These are phyloP conservation scores for Bufo bufo DNA, from an alignment of 2,113 vertebrate genomes.

Conservation along the genomic window DNA sequence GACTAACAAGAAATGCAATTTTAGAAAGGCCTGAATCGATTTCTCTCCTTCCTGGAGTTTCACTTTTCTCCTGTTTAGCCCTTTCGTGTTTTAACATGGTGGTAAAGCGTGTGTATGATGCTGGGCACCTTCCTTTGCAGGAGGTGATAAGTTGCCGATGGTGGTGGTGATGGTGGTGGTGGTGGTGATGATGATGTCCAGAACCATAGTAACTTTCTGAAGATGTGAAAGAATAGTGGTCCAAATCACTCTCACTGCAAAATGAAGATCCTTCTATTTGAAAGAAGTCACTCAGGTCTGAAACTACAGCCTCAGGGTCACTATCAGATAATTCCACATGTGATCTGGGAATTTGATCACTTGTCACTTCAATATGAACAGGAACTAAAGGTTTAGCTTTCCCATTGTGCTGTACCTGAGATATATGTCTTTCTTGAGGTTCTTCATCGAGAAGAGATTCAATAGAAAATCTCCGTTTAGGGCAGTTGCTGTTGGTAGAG, in stretches of 20 bases:
- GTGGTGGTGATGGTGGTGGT: slow-evolving; percentile 86
- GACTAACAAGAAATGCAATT: slow-evolving; percentile 95
- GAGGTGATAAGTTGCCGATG: slow-evolving; percentile 87
- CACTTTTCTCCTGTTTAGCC: slow-evolving; percentile 80
- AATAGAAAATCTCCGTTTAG: slow-evolving; percentile 88
- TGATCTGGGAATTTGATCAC: slow-evolving; percentile 70
- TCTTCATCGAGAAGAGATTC: slow-evolving; percentile 92
- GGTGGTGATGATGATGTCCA: slow-evolving; percentile 79
- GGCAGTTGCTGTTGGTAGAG: slow-evolving; percentile 81
- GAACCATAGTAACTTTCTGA: slow-evolving; percentile 91
- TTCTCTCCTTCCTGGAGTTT: slow-evolving; percentile 77
- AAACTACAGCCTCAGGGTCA: slow-evolving; percentile 87
- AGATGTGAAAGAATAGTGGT: slow-evolving; percentile 92
- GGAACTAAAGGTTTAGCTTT: slow-evolving; percentile 78
- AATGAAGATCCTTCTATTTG: slow-evolving; percentile 95
- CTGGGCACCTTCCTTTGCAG: slow-evolving; percentile 94
- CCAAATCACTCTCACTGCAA: slow-evolving; percentile 96
- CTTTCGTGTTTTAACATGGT: slow-evolving; percentile 94
- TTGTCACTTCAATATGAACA: slow-evolving; percentile 83
- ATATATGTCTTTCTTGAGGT: slow-evolving; percentile 69
- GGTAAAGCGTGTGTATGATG: slow-evolving; percentile 94
- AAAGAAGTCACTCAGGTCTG: slow-evolving; percentile 90
- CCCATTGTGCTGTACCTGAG: slow-evolving; percentile 73
- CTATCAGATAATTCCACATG: slow-evolving; percentile 88
- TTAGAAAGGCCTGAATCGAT: slow-evolving; percentile 90